Conservation (phyloP, 1,140 invertebrate species). For the Pseudomyrmex dendroicus region DNA sequence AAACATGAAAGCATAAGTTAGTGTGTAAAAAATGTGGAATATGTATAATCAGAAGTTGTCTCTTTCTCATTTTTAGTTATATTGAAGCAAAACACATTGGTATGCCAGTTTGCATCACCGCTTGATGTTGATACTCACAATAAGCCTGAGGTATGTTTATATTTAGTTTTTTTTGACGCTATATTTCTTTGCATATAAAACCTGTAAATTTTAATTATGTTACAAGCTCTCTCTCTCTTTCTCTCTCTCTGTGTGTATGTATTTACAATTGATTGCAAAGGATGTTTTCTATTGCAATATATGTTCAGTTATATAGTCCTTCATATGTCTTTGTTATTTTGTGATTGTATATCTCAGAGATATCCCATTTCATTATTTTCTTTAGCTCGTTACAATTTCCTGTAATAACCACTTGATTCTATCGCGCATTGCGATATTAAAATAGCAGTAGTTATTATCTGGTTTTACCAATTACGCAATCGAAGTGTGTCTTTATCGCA, state of each 20-base stretch:
- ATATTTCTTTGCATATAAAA: neutral
- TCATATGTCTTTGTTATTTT: too few relatives aligned
- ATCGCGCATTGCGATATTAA: neutral
- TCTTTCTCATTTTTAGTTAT: slow-evolving; percentile 93
- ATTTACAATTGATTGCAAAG: too few relatives aligned
- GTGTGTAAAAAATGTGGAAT: neutral
- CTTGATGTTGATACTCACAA: slow-evolving; percentile 97
- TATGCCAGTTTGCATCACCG: slow-evolving; percentile 98
- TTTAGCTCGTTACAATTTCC: neutral
- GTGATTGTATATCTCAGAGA: too few relatives aligned
- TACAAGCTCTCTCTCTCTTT: too few relatives aligned
- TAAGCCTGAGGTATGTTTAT: slow-evolving; percentile 94
- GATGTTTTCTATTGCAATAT: too few relatives aligned
- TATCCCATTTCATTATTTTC: too few relatives aligned
- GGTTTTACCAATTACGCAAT: slow-evolving; percentile 32
- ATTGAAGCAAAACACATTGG: slow-evolving; percentile 93
- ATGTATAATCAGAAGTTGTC: slow-evolving; percentile 9
- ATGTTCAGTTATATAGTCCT: too few relatives aligned
- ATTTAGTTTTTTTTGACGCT: neutral
- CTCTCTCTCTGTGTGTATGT: too few relatives aligned
- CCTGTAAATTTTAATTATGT: neutral
- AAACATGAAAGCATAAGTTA: too few relatives aligned
- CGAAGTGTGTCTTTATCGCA: slow-evolving; percentile 35
- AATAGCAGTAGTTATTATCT: slow-evolving; percentile 8
- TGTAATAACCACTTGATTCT: neutral